Evolutionary conservation across 2,888 invertebrate genomes (phyloP).

Genomic region (Thera obeliscata): DNA sequence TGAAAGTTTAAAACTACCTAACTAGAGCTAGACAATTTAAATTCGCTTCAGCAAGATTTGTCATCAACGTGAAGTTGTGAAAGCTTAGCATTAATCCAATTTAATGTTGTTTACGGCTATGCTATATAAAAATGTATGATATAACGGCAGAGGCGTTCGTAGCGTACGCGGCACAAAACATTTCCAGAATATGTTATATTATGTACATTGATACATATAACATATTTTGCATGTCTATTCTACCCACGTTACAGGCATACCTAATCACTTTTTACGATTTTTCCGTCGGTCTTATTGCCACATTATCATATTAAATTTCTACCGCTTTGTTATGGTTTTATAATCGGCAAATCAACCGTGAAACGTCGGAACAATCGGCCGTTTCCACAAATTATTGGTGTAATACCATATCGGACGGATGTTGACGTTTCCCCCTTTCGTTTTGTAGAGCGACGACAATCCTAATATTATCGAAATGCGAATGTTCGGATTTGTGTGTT

Average conservation of each 20-base stretch:
- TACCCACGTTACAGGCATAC: background rate
- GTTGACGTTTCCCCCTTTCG: constrained; percentile 30
- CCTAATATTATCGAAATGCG: background rate
- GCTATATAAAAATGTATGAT: too few relatives aligned
- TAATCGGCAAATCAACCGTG: constrained; percentile 66
- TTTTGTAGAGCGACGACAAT: constrained; percentile 19
- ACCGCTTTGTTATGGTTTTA: constrained; percentile 54
- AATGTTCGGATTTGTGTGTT: background rate
- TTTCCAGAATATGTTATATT: too few relatives aligned
- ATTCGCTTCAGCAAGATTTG: too few relatives aligned
- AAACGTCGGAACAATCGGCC: constrained; percentile 60
- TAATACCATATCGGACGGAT: constrained; percentile 44
- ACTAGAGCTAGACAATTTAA: too few relatives aligned
- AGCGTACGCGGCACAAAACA: too few relatives aligned
- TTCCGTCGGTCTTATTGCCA: constrained; percentile 2
- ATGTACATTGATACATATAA: too few relatives aligned
- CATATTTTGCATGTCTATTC: background rate
- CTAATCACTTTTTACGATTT: background rate
- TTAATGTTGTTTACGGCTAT: too few relatives aligned
- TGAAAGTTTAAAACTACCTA: too few relatives aligned
- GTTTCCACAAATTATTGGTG: constrained; percentile 51
- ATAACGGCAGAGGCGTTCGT: too few relatives aligned
- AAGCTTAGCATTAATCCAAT: too few relatives aligned
- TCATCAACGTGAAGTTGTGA: too few relatives aligned
- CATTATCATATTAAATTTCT: constrained; percentile 50